Percentiles rank a stretch among this genome's conserved stretches.
phyloP scores from a whole-genome alignment of 2,797 vertebrate species.

The Limosa lapponica region DNA sequence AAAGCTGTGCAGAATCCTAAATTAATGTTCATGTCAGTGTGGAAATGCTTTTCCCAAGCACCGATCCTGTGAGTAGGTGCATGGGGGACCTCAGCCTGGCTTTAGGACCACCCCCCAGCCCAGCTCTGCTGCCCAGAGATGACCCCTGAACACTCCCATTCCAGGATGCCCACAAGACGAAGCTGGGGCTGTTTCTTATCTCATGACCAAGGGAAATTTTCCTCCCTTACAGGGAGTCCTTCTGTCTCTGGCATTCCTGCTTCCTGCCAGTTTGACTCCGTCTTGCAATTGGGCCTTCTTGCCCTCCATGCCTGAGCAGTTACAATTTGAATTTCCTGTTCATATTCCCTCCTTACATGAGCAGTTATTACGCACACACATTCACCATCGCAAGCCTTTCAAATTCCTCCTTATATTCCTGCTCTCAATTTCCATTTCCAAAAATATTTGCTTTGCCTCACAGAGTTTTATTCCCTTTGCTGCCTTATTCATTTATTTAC shows the following conservation, averaged over 20 bases:
- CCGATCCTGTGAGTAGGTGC: background rate
- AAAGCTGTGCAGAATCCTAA: background rate
- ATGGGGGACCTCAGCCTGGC: background rate
- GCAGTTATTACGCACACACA: background rate
- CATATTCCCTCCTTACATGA: background rate
- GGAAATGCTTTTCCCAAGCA: background rate
- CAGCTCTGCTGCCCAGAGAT: background rate
- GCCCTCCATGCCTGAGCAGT: background rate
- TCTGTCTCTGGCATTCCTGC: background rate
- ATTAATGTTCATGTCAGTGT: background rate
- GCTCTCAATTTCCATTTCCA: background rate
- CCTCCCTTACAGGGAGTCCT: background rate
- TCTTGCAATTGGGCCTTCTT: background rate
- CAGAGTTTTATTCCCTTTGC: background rate
- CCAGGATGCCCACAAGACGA: background rate
- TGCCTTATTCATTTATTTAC: background rate
- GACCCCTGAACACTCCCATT: background rate
- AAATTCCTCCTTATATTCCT: background rate
- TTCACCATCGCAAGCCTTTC: background rate
- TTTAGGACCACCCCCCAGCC: background rate
- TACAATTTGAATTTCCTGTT: background rate
- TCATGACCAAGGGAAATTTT: background rate
- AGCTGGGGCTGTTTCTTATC: background rate
- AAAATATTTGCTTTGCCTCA: background rate
- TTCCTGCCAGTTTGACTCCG: background rate